phyloP scores from a whole-genome alignment of 1,140 invertebrate genomes.

The Drosophila kikkawai region DNA sequence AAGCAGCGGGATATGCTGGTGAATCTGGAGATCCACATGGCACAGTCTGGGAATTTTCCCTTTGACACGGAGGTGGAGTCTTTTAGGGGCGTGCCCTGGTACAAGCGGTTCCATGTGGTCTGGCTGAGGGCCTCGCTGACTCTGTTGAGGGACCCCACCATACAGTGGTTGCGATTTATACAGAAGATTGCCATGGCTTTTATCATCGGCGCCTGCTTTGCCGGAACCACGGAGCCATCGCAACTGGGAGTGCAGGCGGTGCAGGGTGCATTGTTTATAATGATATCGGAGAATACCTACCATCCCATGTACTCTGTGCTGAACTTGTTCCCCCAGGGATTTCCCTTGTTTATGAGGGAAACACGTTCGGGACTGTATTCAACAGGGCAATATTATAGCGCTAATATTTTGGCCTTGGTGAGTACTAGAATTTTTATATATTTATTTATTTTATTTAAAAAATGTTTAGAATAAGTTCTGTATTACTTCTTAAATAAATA shows the following conservation, averaged over 20 bases:
- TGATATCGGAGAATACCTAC: conserved; percentile 95
- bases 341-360: conserved; percentile 92
- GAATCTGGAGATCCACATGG: conserved; percentile 88
- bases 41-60: conserved; percentile 84
- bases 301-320: conserved; percentile 94
- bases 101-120: conserved; percentile 89
- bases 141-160: conserved; percentile 89
- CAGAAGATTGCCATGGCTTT: conserved; percentile 93
- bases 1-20: conserved; percentile 90
- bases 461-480: too few species aligned
- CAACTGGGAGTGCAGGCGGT: conserved; percentile 93
- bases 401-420: conserved; percentile 91
- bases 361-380: conserved; percentile 91
- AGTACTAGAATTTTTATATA: conserved; percentile 55
- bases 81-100: conserved; percentile 87
- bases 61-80: conserved; percentile 76
- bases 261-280: conserved; percentile 92
- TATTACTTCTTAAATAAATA: too few species aligned
- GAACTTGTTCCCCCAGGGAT: conserved; percentile 91
- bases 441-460: background rate
- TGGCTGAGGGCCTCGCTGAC: conserved; percentile 89
- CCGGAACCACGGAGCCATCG: conserved; percentile 88
- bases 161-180: conserved; percentile 89
- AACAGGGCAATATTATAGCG: conserved; percentile 90
- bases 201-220: conserved; percentile 92